Evolutionary conservation across 2,888 invertebrate species (phyloP).

Genomic region (Chymomyza fuscimana): DNA sequence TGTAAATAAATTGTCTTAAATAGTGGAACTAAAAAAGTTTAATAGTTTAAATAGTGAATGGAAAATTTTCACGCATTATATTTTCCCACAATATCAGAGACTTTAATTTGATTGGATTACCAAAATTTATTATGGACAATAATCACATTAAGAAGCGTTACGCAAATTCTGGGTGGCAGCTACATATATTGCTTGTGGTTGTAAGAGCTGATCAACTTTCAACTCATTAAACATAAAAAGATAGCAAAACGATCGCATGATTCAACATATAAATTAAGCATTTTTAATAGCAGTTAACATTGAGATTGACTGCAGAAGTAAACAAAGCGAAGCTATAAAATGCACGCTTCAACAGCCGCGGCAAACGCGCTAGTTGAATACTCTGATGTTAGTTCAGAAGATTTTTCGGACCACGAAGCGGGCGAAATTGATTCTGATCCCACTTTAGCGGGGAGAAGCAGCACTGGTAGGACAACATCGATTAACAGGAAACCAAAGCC

Average conservation of each 20-base stretch:
- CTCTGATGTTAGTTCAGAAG: conserved; percentile 95
- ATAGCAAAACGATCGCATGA: conserved; percentile 4
- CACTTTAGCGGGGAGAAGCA: conserved; percentile 33
- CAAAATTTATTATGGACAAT: conserved; percentile 13
- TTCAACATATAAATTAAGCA: conserved; percentile 1
- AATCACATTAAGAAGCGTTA: conserved; percentile 19
- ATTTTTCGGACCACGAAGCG: conserved; percentile 92
- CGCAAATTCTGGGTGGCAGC: conserved; percentile 36
- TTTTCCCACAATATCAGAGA: not conserved
- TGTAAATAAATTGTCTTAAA: conserved; percentile 48
- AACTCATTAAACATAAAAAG: conserved; percentile 19
- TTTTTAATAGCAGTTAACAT: not conserved
- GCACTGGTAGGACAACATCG: conserved; percentile 16
- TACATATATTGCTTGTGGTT: not conserved
- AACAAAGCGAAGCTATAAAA: conserved; percentile 35
- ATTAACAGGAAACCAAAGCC: conserved; percentile 50
- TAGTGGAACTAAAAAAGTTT: not conserved
- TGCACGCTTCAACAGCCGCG: conserved; percentile 64
- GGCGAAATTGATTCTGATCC: conserved; percentile 87
- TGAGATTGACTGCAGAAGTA: conserved; percentile 1
- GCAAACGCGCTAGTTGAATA: conserved; percentile 83
- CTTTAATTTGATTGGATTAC: not conserved
- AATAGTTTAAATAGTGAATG: not conserved
- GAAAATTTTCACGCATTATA: not conserved
- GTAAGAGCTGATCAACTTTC: conserved; percentile 29